Conservation (phyloP, 2,888 invertebrate genomes). For the Keiferia lycopersicella region DNA sequence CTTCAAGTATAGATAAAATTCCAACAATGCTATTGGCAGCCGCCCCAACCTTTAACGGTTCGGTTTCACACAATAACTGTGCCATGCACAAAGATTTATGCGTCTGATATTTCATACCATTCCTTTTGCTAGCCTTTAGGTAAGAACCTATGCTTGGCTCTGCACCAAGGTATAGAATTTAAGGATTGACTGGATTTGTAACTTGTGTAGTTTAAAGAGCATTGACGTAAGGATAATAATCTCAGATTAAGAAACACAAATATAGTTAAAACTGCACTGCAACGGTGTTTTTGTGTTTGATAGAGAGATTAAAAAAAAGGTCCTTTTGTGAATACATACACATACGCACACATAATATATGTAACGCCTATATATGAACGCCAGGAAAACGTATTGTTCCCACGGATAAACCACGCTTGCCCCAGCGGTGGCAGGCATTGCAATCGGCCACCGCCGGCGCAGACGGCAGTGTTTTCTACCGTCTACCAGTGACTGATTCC, state of each 20-base stretch:
- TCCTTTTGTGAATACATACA: too few species aligned
- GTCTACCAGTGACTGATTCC: too few species aligned
- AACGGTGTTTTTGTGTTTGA: too few species aligned
- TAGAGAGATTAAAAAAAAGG: too few species aligned
- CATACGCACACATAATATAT: too few species aligned
- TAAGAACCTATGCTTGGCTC: not conserved
- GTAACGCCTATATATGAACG: too few species aligned
- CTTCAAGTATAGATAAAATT: not conserved
- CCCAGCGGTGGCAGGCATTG: too few species aligned
- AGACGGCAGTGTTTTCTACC: too few species aligned
- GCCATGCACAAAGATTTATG: conserved; percentile 9
- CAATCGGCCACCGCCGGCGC: too few species aligned
- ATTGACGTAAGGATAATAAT: not conserved
- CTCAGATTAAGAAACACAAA: not conserved
- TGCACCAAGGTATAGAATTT: not conserved
- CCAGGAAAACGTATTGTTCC: too few species aligned
- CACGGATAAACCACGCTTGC: too few species aligned
- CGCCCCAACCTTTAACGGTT: not conserved
- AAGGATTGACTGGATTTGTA: not conserved
- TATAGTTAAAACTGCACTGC: not conserved
- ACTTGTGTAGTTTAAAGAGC: too few species aligned
- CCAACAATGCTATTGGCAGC: conserved; percentile 1
- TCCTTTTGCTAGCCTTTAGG: conserved; percentile 12
- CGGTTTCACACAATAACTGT: conserved; percentile 18
- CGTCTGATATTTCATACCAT: not conserved